Conservation (phyloP, 2,113 vertebrate species). For the Neofelis nebulosa region DNA sequence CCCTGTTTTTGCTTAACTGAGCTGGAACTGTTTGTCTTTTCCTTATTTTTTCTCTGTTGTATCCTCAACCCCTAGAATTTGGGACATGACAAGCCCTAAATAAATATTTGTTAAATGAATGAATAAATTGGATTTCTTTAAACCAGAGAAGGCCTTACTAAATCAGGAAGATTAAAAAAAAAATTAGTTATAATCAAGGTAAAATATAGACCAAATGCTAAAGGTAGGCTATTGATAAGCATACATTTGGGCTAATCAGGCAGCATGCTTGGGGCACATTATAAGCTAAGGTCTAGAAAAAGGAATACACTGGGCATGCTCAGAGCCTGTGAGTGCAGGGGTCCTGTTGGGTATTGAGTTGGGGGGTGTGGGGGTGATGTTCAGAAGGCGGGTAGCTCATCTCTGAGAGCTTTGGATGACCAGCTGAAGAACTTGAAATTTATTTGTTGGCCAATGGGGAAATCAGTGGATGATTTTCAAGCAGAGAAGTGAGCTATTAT, state of each 20-base stretch:
- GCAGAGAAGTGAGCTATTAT: neutral
- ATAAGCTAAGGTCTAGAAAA: neutral
- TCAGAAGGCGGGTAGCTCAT: neutral
- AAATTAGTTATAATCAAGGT: neutral
- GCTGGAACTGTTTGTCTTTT: neutral
- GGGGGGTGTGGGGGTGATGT: neutral
- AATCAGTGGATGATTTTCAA: neutral
- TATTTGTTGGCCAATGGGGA: neutral
- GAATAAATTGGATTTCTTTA: neutral
- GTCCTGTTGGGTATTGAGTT: neutral
- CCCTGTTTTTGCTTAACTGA: neutral
- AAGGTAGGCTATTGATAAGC: neutral
- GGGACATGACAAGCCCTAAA: neutral
- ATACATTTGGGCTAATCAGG: neutral
- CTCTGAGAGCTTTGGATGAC: neutral
- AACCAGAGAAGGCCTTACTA: neutral
- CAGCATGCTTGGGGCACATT: neutral
- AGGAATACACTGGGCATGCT: neutral
- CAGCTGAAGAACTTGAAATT: neutral
- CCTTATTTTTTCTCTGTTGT: neutral
- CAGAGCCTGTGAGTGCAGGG: neutral
- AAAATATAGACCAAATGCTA: neutral
- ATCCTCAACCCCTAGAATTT: neutral
- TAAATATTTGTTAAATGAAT: constrained; percentile 16
- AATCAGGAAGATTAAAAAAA: neutral